These are phyloP conservation scores for Gryon sp. DNA, from an alignment of 1,140 invertebrate species.

Conservation along the genomic window DNA sequence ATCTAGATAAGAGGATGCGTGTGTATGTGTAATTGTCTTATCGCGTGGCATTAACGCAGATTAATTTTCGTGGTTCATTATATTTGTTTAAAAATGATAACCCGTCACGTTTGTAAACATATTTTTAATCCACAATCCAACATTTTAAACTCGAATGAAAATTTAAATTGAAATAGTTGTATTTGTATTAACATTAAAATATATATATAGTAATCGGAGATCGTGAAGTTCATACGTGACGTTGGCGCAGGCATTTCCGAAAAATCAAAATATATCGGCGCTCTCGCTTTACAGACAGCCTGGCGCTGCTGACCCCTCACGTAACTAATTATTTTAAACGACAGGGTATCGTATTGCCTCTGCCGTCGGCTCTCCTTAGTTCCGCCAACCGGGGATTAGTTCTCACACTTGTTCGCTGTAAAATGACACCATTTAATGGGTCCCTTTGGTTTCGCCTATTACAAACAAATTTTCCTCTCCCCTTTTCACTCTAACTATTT, in stretches of 20 bases:
- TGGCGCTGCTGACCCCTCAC: slow-evolving; percentile 63
- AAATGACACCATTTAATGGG: slow-evolving; percentile 50
- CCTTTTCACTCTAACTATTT: slow-evolving; percentile 1
- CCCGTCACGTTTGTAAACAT: slow-evolving; percentile 26
- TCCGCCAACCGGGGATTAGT: slow-evolving; percentile 45
- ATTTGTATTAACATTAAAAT: too few species aligned
- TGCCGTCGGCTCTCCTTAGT: slow-evolving; percentile 18
- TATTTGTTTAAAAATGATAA: slow-evolving; percentile 54
- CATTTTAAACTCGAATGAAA: too few species aligned
- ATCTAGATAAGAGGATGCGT: slow-evolving; percentile 36
- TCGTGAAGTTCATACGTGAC: slow-evolving; percentile 39
- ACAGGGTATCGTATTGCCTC: slow-evolving; percentile 47
- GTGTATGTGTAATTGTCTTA: slow-evolving; percentile 43
- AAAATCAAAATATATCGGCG: slow-evolving; percentile 43
- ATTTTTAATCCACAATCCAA: slow-evolving; percentile 26
- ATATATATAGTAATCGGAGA: slow-evolving; percentile 67
- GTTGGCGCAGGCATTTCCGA: slow-evolving; percentile 16
- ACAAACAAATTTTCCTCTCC: slow-evolving; percentile 48
- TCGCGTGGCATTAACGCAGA: slow-evolving; percentile 23
- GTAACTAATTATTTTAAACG: slow-evolving; percentile 56
- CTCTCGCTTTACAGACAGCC: slow-evolving; percentile 60
- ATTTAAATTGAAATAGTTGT: too few species aligned
- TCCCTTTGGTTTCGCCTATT: slow-evolving; percentile 13
- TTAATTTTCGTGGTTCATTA: slow-evolving; percentile 48
- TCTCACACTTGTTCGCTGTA: slow-evolving; percentile 54